phyloP scores from a whole-genome alignment of 2,113 vertebrate species.

The Gobius niger region DNA sequence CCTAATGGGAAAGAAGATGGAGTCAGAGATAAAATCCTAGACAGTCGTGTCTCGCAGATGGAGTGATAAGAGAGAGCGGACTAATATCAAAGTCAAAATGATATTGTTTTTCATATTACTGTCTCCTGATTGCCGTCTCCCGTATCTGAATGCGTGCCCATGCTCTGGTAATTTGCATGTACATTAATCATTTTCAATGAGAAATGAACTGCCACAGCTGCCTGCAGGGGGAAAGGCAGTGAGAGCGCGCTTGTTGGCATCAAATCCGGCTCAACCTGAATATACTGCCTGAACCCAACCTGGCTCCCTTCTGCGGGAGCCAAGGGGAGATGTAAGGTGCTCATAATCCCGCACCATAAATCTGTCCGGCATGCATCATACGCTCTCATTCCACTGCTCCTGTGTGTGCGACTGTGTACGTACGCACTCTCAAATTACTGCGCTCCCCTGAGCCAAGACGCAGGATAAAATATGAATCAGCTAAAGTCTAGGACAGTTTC shows the following conservation, averaged over 20 bases:
- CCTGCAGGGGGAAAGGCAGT: slow-evolving; percentile 52
- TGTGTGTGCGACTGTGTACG: slow-evolving; percentile 19
- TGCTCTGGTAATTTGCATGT: slow-evolving; percentile 72
- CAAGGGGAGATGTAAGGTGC: slow-evolving; percentile 65
- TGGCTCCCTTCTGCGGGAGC: slow-evolving; percentile 55
- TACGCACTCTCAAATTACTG: slow-evolving; percentile 66
- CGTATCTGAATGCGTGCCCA: slow-evolving; percentile 70
- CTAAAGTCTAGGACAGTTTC: slow-evolving; percentile 69
- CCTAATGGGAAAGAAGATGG: slow-evolving; percentile 39
- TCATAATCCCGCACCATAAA: slow-evolving; percentile 69
- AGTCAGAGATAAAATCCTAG: slow-evolving; percentile 40
- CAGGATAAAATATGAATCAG: slow-evolving; percentile 74
- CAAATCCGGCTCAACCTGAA: slow-evolving; percentile 59
- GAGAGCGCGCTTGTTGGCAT: slow-evolving; percentile 62
- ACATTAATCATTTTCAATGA: slow-evolving; percentile 74
- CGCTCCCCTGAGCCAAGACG: slow-evolving; percentile 65
- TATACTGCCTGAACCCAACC: slow-evolving; percentile 64
- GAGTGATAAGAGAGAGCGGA: slow-evolving; percentile 43
- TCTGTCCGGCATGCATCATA: slow-evolving; percentile 69
- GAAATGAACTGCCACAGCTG: slow-evolving; percentile 66
- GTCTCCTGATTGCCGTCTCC: slow-evolving; percentile 68
- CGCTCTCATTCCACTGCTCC: slow-evolving; percentile 56
- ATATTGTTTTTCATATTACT: slow-evolving; percentile 68
- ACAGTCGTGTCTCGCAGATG: slow-evolving; percentile 42
- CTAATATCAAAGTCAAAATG: slow-evolving; percentile 61